A percentile compares a stretch with the other conserved stretches of the same genome.
Evolutionary conservation across 2,888 invertebrate species (phyloP).

Genomic region (Hecatera dysodea): DNA sequence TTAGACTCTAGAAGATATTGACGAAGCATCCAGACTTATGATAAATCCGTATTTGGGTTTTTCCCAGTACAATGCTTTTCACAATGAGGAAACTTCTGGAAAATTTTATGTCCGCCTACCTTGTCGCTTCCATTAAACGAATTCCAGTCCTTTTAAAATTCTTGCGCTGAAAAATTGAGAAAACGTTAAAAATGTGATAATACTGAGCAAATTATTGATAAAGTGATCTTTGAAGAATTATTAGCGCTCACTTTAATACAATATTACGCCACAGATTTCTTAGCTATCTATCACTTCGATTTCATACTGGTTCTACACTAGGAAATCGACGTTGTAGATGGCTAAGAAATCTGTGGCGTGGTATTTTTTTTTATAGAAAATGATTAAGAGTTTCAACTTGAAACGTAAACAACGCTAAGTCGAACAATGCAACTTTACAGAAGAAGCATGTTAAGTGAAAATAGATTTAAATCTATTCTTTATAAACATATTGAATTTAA

Average conservation of each 20-base stretch:
- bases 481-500: no score
- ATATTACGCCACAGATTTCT: no score
- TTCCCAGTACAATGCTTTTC: slow-evolving; percentile 39
- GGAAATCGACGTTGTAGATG: no score
- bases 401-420: no score
- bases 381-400: not conserved
- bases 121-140: slow-evolving; percentile 18
- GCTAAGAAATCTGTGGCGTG: not conserved
- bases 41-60: slow-evolving; percentile 23
- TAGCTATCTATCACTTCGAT: no score
- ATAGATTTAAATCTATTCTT: no score
- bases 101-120: slow-evolving; percentile 33
- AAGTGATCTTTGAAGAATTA: not conserved
- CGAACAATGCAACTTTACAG: no score
- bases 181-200: not conserved
- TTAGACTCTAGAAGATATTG: slow-evolving; percentile 1
- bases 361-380: not conserved
- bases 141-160: not conserved
- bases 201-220: not conserved
- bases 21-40: not conserved
- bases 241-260: not conserved
- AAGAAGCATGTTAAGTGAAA: no score
- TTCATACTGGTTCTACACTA: no score
- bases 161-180: not conserved
- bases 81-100: slow-evolving; percentile 32